Evolutionary conservation across 2,113 vertebrate species (phyloP).

Genomic region (Phylloscopus trochiloides): DNA sequence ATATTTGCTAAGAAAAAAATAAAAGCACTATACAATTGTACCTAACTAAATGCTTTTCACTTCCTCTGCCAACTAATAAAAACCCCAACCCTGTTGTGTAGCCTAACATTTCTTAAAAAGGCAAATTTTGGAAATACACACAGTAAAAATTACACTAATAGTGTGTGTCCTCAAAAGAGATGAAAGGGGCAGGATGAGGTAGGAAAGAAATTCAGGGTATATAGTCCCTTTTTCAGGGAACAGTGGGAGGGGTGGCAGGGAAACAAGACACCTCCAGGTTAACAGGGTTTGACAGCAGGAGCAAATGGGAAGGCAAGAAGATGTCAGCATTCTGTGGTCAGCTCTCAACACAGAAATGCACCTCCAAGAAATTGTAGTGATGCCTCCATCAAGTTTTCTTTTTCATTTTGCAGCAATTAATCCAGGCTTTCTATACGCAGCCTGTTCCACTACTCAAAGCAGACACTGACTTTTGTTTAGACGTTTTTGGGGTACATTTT

Average conservation of each 20-base stretch:
- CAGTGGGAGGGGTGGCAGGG: background rate
- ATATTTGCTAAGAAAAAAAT: background rate
- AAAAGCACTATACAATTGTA: background rate
- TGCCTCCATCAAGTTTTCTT: background rate
- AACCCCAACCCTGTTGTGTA: background rate
- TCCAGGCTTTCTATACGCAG: background rate
- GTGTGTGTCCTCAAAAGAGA: background rate
- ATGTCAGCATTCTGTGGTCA: background rate
- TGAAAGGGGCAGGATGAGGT: background rate
- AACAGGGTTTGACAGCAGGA: background rate
- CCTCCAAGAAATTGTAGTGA: background rate
- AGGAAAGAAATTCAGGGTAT: background rate
- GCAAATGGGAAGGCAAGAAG: background rate
- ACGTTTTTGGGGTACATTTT: background rate
- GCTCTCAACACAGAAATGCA: background rate
- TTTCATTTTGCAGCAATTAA: background rate
- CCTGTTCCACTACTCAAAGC: background rate
- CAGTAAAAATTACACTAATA: background rate
- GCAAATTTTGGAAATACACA: background rate
- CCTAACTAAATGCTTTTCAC: background rate
- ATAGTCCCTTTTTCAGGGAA: background rate
- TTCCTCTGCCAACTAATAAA: background rate
- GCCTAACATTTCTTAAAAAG: background rate
- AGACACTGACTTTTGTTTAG: background rate
- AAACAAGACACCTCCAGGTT: background rate